Evolutionary conservation across 2,113 vertebrate species (phyloP).

Genomic region (Brachionichthys hirsutus): DNA sequence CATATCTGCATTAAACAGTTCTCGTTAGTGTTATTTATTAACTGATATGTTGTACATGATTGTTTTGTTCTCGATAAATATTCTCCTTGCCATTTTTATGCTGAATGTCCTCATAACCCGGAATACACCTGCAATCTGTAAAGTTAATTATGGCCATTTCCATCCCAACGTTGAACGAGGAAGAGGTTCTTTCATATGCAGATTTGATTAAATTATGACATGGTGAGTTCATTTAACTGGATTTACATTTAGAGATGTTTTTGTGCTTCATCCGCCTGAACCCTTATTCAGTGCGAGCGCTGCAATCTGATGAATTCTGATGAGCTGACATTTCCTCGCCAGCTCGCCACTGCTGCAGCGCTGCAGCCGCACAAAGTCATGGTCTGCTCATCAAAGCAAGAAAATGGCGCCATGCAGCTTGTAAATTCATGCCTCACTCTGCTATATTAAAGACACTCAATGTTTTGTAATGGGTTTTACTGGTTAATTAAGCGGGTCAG

Average conservation of each 20-base stretch:
- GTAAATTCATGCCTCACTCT: constrained; percentile 58
- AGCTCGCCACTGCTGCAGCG: constrained; percentile 22
- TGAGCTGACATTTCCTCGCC: constrained; percentile 65
- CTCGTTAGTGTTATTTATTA: no score
- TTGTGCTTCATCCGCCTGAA: constrained; percentile 46
- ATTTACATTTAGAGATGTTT: constrained; percentile 72
- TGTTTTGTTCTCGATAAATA: no score
- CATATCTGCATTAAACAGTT: no score
- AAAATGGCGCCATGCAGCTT: constrained; percentile 57
- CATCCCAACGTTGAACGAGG: constrained; percentile 35
- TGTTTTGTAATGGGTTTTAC: constrained; percentile 51
- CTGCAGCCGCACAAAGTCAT: not conserved
- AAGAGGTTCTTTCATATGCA: constrained; percentile 67
- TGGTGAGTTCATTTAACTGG: constrained; percentile 62
- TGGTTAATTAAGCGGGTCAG: constrained; percentile 53
- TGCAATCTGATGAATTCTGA: constrained; percentile 61
- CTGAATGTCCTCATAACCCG: constrained; percentile 21
- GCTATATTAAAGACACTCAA: constrained; percentile 61
- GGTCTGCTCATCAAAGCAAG: constrained; percentile 62
- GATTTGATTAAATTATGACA: constrained; percentile 70
- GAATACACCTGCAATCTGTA: constrained; percentile 50
- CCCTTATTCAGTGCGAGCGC: constrained; percentile 24
- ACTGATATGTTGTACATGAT: no score
- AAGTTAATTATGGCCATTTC: constrained; percentile 63
- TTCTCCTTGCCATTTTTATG: constrained; percentile 4